Evolutionary conservation across 2,888 invertebrate genomes (phyloP), one percentile per base, ranked within the genome.

Genomic region (Drosophila colorata): DNA sequence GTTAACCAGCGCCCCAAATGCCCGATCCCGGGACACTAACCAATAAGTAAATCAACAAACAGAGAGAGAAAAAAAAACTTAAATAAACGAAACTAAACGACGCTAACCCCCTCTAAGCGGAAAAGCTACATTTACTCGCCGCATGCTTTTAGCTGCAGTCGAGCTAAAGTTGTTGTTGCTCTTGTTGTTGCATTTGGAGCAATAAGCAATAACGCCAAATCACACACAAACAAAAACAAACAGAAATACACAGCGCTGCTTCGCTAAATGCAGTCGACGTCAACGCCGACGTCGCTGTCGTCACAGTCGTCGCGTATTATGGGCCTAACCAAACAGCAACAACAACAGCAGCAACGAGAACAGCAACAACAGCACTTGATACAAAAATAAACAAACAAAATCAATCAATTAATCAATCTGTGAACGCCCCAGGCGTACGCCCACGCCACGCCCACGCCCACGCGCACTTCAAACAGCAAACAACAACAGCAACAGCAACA

Each of bases 311-410:
- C 71, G 71, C 74, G 68, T 69, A 82, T 77, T 82, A 82, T 74
- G 80, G 68, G 61, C 78, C 65, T 72, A 67, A 53, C 56, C 64
- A 61, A 73, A 74, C 70, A 69, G 41, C 49, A 76, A 67, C 63
- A 69, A 20, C 61, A 71, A 44, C 43, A 53, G 47, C 55, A 53
- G 44, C 37, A 51, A 20, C 18, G n/a, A n/a, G n/a, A n/a, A n/a
- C n/a, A n/a, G n/a, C n/a, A 57, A 9, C 69, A 53, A 20, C 59
- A 57, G 52, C 84, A 78, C 84, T 83, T 83, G 77, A 87, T 87
- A 84, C 83, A 60, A 83, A 83, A 83, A 83, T 87, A 83, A 83
- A 83, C 87, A 87, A 83, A 87, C 87, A 83, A 81, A 87, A 87
- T 83, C 87, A 83, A 83, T 83, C 87, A 83, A 83, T 83, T 84